Percentiles rank a stretch among this genome's conserved stretches.
Evolutionary conservation across 2,113 vertebrate genomes (phyloP).

Genomic region (mouse (Mus musculus)): DNA sequence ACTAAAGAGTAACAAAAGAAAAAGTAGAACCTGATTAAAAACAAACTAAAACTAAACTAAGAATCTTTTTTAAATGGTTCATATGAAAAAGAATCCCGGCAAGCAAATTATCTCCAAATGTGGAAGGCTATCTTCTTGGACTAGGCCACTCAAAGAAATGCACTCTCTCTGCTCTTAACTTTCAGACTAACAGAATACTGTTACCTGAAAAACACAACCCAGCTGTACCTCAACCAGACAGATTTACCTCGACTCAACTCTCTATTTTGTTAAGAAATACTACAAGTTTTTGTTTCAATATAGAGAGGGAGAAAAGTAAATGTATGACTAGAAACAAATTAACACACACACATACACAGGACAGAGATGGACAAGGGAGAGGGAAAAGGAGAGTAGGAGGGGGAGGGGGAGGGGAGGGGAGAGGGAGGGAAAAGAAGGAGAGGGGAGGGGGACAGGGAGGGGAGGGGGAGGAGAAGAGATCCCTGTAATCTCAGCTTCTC

Average conservation of each 20-base stretch:
- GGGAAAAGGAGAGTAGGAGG: too few species aligned
- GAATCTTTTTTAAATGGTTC: constrained; percentile 42
- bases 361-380: too few species aligned
- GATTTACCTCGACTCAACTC: background rate
- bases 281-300: constrained; percentile 27
- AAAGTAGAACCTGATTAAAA: constrained; percentile 43
- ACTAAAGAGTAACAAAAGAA: constrained; percentile 1
- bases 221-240: constrained; percentile 43
- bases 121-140: constrained; percentile 9
- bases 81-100: constrained; percentile 33
- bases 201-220: constrained; percentile 53
- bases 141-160: constrained; percentile 47
- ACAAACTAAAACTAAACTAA: background rate
- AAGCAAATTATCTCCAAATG: constrained; percentile 46
- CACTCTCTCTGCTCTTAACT: constrained; percentile 41
- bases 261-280: constrained; percentile 49
- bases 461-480: too few species aligned
- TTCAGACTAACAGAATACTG: constrained; percentile 63
- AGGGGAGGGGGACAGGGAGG: too few species aligned
- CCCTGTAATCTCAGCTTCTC: background rate
- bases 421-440: too few species aligned
- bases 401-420: too few species aligned
- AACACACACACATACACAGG: background rate
- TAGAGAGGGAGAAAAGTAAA: background rate
- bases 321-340: constrained; percentile 22